These are phyloP conservation scores for Oceanodroma tethys DNA, from an alignment of 2,113 vertebrate species.

Conservation along the genomic window DNA sequence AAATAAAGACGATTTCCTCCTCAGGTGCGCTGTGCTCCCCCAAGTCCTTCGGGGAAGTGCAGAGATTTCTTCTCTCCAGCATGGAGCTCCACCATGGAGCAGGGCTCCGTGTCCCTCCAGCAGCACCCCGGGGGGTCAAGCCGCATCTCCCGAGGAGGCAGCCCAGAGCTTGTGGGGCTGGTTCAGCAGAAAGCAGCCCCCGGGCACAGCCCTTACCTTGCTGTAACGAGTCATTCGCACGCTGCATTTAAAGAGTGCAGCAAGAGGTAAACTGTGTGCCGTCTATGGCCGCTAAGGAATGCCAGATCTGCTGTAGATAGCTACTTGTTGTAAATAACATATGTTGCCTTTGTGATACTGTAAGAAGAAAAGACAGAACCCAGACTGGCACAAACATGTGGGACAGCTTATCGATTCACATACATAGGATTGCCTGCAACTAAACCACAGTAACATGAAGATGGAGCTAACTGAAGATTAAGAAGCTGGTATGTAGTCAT, in stretches of 20 bases:
- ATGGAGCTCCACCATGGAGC: rapidly evolving
- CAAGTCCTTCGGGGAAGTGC: neutral
- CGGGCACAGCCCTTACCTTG: neutral
- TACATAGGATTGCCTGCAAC: neutral
- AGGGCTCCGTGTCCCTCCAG: neutral
- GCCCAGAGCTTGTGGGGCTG: neutral
- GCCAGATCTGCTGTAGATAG: neutral
- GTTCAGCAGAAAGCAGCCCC: neutral
- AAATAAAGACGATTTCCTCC: neutral
- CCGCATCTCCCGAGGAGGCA: neutral
- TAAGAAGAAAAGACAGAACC: neutral
- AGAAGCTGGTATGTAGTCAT: neutral
- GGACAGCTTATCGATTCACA: neutral
- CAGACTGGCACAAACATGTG: neutral
- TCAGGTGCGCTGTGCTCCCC: rapidly evolving
- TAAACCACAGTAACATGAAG: neutral
- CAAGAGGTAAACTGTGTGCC: neutral
- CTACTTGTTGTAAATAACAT: neutral
- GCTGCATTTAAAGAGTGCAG: neutral
- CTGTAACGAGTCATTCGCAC: neutral
- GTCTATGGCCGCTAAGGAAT: neutral
- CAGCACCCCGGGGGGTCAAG: neutral
- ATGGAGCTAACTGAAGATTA: neutral
- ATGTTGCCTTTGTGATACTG: neutral
- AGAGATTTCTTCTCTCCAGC: neutral